phyloP scores from a whole-genome alignment of 1,140 invertebrate genomes.

The Meteorus sp. region DNA sequence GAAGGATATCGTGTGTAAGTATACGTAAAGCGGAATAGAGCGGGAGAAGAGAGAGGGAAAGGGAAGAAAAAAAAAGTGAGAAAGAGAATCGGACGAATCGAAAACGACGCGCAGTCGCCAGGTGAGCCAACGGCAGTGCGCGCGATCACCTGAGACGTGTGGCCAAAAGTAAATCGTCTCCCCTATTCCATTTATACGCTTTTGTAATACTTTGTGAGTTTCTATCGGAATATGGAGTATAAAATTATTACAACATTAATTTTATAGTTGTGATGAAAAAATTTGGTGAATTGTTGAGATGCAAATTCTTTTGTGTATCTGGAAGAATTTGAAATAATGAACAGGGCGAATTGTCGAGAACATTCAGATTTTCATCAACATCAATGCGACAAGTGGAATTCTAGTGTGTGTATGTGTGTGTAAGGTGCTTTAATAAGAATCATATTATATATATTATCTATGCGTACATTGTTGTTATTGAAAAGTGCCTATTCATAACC shows the following conservation, averaged over 20 bases:
- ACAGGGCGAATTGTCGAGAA: too few species aligned
- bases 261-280: not conserved
- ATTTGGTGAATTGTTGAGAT: too few species aligned
- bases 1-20: too few species aligned
- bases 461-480: too few species aligned
- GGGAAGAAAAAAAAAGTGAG: constrained; percentile 18
- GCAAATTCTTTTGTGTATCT: too few species aligned
- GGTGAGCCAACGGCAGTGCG: constrained; percentile 52
- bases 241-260: too few species aligned
- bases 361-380: too few species aligned
- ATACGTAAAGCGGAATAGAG: constrained; percentile 23
- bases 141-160: constrained; percentile 26
- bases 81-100: constrained; percentile 26
- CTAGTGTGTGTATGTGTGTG: too few species aligned
- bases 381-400: not conserved
- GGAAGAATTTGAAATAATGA: too few species aligned
- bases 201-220: not conserved
- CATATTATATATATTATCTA: too few species aligned
- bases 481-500: too few species aligned
- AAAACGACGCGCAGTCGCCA: constrained; percentile 52
- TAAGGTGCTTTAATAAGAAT: not conserved
- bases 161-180: not conserved
- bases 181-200: constrained; percentile 2
- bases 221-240: too few species aligned
- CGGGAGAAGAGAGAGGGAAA: constrained; percentile 19